These are phyloP conservation scores for Magallana ariakensis DNA, from an alignment of 1,140 invertebrate genomes.

Conservation along the genomic window DNA sequence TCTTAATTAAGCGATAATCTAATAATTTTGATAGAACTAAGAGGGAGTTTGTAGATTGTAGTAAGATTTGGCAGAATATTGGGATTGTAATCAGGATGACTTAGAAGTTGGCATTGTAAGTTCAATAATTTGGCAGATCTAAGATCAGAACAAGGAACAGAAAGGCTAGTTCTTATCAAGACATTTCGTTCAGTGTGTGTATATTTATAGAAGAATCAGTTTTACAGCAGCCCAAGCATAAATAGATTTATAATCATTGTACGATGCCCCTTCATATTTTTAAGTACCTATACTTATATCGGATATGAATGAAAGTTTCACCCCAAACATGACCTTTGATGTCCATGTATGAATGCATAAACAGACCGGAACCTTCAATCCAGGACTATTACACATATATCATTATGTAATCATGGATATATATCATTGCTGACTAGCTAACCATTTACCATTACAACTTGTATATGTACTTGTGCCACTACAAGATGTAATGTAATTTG, in stretches of 20 bases:
- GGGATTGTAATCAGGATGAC: too few relatives aligned
- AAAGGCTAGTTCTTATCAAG: not conserved
- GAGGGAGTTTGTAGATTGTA: conserved; percentile 2
- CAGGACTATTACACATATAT: not conserved
- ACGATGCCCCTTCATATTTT: too few relatives aligned
- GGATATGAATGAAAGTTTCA: not conserved
- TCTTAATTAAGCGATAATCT: too few relatives aligned
- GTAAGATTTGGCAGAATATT: not conserved
- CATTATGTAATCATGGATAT: not conserved
- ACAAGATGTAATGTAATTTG: not conserved
- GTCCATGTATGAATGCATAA: too few relatives aligned
- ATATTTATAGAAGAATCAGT: too few relatives aligned
- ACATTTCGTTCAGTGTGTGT: too few relatives aligned
- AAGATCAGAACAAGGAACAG: not conserved
- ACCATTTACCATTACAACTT: too few relatives aligned
- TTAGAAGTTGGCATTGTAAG: too few relatives aligned
- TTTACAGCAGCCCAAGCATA: too few relatives aligned
- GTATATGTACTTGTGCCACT: too few relatives aligned
- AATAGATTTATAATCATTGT: too few relatives aligned
- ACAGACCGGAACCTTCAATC: not conserved
- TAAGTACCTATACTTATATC: too few relatives aligned
- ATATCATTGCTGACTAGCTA: not conserved
- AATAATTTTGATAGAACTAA: not conserved
- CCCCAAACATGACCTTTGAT: not conserved
- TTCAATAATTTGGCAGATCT: conserved; percentile 14